Evolutionary conservation across 2,113 vertebrate species (phyloP), one percentile per base, ranked within the genome.

Genomic region (Nothoprocta pentlandii): DNA sequence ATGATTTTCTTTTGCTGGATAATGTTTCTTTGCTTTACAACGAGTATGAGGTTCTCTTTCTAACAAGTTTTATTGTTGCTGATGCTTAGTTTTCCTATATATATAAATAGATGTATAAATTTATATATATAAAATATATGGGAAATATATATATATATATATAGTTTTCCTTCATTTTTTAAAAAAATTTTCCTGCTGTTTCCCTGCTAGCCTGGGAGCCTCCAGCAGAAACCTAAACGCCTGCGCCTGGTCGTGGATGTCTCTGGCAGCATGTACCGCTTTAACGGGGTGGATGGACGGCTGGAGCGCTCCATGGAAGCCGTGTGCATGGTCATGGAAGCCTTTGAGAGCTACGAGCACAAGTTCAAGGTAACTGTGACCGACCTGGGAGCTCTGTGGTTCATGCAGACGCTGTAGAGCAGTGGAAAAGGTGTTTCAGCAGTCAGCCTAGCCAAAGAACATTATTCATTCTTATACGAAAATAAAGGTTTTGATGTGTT

Each of bases 241-340:
- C 85, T 99, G 34, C 97, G 98, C 17, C 97, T 99, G 89, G 96
- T 99, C 36, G 99, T 98, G 1, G 99, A 99, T 59, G 98, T 99
- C 14, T 99, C 99, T 0, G 99, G 99, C 49, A 99, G 99, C 97
- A 99, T 99, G 99, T 99, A 99, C 94, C 99, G 99, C 94, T 99
- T 99, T 93, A 99, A 99, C 1, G 99, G 99, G 0, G 98, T 99
- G 71, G 99, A 99, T 4, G 97, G 99, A 6, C 96, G 99, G 4
- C 98, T 99, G 85, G 99, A 99, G 71, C 99, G 99, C 94, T 99
- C 99, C 32, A 99, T 99, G 99, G 99, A 99, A 97, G 99, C 99
- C 0, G 98, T 99, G 86, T 99, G 99, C 59, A 99, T 99, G 99
- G 99, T 99, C 89, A 99, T 99, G 98, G 99, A 99, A 97, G 99